Evolutionary conservation across 2,113 vertebrate species (phyloP).

Genomic region (Zosterops lateralis): DNA sequence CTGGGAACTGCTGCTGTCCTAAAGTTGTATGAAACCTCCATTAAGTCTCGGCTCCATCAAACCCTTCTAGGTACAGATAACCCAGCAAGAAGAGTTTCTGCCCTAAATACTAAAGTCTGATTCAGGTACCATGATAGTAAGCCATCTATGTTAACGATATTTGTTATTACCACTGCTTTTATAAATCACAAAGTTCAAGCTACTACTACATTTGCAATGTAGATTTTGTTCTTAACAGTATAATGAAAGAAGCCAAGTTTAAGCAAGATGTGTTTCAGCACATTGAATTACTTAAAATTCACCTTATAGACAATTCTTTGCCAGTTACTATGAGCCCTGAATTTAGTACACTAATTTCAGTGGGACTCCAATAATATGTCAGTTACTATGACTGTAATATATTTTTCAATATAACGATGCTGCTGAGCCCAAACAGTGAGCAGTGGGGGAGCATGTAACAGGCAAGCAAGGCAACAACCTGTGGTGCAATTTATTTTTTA

Average conservation of each 20-base stretch:
- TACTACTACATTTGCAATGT: background rate
- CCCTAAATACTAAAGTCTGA: background rate
- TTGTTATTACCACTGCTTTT: background rate
- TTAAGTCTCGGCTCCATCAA: background rate
- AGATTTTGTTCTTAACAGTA: background rate
- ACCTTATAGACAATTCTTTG: background rate
- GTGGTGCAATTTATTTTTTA: background rate
- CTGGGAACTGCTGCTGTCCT: background rate
- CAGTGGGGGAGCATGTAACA: background rate
- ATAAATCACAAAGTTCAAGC: background rate
- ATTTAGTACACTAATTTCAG: background rate
- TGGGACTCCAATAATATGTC: background rate
- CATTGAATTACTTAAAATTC: background rate
- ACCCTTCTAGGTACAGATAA: background rate
- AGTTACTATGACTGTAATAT: background rate
- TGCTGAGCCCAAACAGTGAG: background rate
- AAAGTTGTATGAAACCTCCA: background rate
- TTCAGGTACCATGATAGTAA: background rate
- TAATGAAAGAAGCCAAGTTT: background rate
- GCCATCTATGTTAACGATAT: background rate
- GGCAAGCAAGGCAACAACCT: background rate
- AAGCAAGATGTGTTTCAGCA: background rate
- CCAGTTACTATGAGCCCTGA: background rate
- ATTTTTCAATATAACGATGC: background rate
- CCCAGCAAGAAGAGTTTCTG: background rate